Evolutionary conservation across 2,888 invertebrate species (phyloP).

Genomic region (Agonopterix heracliana): DNA sequence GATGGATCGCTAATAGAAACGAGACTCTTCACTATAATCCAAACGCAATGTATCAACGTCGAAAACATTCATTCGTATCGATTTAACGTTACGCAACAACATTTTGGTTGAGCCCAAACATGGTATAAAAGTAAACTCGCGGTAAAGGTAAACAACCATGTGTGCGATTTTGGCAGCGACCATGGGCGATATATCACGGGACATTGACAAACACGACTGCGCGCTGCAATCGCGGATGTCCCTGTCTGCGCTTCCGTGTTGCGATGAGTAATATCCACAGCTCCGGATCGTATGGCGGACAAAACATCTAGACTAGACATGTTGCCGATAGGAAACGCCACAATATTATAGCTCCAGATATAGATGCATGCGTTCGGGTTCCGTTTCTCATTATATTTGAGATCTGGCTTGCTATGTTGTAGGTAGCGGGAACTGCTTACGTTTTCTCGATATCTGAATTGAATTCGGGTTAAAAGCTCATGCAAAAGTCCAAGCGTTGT

Average conservation of each 20-base stretch:
- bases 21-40: no score
- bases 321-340: conserved; percentile 4
- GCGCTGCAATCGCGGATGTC: conserved; percentile 54
- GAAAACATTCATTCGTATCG: neutral
- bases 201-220: conserved; percentile 61
- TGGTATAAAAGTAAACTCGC: neutral
- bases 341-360: conserved; percentile 1
- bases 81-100: neutral
- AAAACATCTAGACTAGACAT: conserved; percentile 26
- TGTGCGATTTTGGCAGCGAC: conserved; percentile 49
- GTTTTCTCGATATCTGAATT: no score
- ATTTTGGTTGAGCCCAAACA: no score
- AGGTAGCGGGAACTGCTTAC: no score
- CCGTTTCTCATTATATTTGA: no score
- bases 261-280: conserved; percentile 52
- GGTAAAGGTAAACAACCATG: conserved; percentile 40
- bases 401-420: no score
- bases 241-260: conserved; percentile 58
- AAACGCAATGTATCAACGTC: no score
- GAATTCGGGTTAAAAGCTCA: no score
- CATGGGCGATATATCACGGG: conserved; percentile 49
- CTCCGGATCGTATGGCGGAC: conserved; percentile 14
- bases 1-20: no score
- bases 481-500: no score
- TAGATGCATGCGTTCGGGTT: no score